Conservation (phyloP, 2,888 invertebrate genomes). For the Spicauda simplicius region DNA sequence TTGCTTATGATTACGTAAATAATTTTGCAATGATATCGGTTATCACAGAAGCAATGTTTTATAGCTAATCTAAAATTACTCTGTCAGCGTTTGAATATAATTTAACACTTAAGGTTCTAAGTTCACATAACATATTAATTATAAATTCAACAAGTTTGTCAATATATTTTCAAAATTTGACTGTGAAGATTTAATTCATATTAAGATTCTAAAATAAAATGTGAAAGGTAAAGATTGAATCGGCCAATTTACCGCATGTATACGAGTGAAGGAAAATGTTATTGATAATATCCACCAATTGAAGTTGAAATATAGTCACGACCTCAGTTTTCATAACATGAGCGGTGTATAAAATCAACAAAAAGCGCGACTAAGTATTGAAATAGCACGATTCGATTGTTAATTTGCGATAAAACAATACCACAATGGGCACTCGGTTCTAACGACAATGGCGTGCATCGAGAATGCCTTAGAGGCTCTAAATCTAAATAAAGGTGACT, state of each 20-base stretch:
- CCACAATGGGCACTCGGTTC: conserved; percentile 19
- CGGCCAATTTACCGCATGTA: no score
- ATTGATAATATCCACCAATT: not conserved
- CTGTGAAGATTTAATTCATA: no score
- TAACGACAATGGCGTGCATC: conserved; percentile 14
- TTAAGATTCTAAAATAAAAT: no score
- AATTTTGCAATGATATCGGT: no score
- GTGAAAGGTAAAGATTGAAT: not conserved
- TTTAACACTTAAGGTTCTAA: no score
- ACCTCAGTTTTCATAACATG: conserved; percentile 18
- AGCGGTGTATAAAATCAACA: conserved; percentile 22
- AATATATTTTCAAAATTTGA: no score
- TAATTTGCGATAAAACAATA: conserved; percentile 24
- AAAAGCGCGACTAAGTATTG: conserved; percentile 17
- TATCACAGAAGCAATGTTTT: no score
- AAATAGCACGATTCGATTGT: conserved; percentile 17
- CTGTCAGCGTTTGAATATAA: no score
- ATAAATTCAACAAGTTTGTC: no score
- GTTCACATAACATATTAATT: no score
- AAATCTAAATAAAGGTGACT: conserved; percentile 15
- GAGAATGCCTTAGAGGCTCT: conserved; percentile 13
- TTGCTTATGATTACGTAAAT: no score
- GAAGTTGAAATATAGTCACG: conserved; percentile 4
- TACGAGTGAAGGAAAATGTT: not conserved
- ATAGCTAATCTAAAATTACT: no score